Evolutionary conservation across 2,113 vertebrate genomes (phyloP).

Genomic region (Panthera uncia): DNA sequence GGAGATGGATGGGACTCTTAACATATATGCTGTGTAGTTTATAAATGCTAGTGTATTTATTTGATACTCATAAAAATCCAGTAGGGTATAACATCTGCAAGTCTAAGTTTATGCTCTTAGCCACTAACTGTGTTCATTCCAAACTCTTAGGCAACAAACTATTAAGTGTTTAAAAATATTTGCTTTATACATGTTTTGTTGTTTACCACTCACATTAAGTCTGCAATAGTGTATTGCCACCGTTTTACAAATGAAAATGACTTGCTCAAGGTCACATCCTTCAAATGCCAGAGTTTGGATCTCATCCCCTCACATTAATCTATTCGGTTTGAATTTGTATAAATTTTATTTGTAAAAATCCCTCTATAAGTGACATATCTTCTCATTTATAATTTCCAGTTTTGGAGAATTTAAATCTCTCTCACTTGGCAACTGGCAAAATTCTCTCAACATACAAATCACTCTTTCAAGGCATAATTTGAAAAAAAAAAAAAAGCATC

Average conservation of each 20-base stretch:
- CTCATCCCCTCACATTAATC: neutral
- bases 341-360: neutral
- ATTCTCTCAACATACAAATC: neutral
- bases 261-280: neutral
- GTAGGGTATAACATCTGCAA: neutral
- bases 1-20: neutral
- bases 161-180: neutral
- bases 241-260: neutral
- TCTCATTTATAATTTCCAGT: neutral
- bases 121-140: neutral
- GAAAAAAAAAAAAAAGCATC: neutral
- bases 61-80: neutral
- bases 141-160: neutral
- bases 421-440: neutral
- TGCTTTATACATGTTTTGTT: neutral
- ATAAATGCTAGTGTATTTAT: neutral
- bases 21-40: neutral
- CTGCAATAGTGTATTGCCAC: neutral
- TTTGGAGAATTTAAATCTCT: neutral
- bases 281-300: neutral
- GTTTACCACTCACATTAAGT: neutral
- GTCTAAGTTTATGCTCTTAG: neutral
- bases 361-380: neutral
- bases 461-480: neutral
- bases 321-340: neutral